phyloP scores from a whole-genome alignment of 2,888 invertebrate genomes.

The Ennomos erosarius region DNA sequence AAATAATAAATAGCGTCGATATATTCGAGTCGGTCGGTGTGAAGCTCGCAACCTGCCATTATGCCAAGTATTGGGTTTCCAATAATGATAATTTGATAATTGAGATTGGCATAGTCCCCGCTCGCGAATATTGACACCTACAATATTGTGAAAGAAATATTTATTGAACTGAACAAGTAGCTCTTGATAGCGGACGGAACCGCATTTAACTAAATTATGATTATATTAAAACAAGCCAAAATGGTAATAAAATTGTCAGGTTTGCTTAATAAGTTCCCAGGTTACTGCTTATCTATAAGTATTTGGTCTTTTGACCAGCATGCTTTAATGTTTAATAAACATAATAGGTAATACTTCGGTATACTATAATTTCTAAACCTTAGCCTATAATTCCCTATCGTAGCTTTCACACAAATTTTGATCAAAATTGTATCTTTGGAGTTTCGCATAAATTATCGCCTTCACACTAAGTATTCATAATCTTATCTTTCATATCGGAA shows the following conservation, averaged over 20 bases:
- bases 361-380: too few relatives aligned
- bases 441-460: conserved; percentile 22
- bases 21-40: conserved; percentile 68
- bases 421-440: neutral
- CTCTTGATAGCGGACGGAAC: neutral
- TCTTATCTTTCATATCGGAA: conserved; percentile 54
- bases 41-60: conserved; percentile 68
- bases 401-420: neutral
- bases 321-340: too few relatives aligned
- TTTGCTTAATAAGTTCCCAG: too few relatives aligned
- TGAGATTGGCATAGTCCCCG: conserved; percentile 63
- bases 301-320: too few relatives aligned
- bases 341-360: too few relatives aligned
- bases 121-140: conserved; percentile 21
- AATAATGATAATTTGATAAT: conserved; percentile 77
- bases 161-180: neutral
- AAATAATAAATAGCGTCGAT: conserved; percentile 66
- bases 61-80: conserved; percentile 67
- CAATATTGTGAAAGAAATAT: conserved; percentile 8
- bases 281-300: too few relatives aligned
- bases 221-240: too few relatives aligned
- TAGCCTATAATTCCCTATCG: too few relatives aligned
- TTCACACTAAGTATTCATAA: conserved; percentile 37
- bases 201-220: too few relatives aligned
- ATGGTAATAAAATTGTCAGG: too few relatives aligned